Base-by-base conservation (phyloP, 2,113 vertebrate species). In the Indicator indicator region DNA sequence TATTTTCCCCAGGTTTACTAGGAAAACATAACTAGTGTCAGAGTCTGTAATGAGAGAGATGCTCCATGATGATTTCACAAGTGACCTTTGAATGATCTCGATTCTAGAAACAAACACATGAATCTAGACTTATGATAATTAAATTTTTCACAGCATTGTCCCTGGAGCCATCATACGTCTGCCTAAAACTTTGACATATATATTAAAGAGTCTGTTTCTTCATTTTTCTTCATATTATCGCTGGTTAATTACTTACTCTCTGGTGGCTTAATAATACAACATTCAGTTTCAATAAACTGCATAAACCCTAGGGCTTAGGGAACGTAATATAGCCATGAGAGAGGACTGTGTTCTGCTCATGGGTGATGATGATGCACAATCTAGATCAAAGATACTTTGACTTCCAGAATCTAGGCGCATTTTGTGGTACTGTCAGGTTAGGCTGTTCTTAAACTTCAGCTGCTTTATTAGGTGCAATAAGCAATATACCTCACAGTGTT, bases 1-100 rank as follows among this genome's bases (percentile, higher is more conserved):
- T 89, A 72, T 74, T 94, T 94, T 80, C 58, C 79, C 70, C 65
- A 81, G 76, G n/a, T 94, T 96, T 95, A 68, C 52, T 84, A 44
- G 52, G 60, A 89, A 79, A 94, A 16, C 52, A 48, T 59, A 84
- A 85, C 68, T 93, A 1, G 13, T 94, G 60, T 87, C 90, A 93
- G 52, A 83, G 32, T 7, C 55, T 78, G 24, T 76, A 87, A 86
- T 84, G 83, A 84, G 55, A 44, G 46, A 12, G 21, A 9, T 4
- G 42, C 79, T 72, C 44, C 26, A 12, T 36, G 36, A 88, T 95
- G 69, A 86, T 97, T 97, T 96, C 85, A 65, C 28, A 93, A 69
- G 63, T 86, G 80, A 95, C 89, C 91, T 96, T 90, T 85, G 93
- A 90, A 72, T 72, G 67, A 78, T 90, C 74, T 88, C 28, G 1